These are phyloP conservation scores for Crambe crambe DNA, from an alignment of 37 sponge, comb jelly and placozoan species.

Conservation along the genomic window DNA sequence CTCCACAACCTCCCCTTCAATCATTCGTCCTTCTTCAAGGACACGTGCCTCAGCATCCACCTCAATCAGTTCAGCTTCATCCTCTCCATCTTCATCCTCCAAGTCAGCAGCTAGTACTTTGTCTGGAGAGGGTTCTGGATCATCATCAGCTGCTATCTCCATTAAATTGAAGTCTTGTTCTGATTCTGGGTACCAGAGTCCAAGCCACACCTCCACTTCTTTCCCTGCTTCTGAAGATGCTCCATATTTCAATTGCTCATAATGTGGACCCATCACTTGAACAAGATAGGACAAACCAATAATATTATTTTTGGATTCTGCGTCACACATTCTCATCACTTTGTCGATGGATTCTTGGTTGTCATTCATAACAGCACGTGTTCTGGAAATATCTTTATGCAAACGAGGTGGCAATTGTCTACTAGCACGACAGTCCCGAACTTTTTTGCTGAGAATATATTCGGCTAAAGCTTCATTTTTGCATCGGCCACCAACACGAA, in stretches of 20 bases:
- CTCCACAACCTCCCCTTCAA: slow-evolving; percentile 64
- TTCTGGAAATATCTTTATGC: background rate
- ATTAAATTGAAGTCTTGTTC: background rate
- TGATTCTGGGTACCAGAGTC: slow-evolving; percentile 43
- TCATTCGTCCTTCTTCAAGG: slow-evolving; percentile 56
- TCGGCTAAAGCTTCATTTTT: slow-evolving; percentile 69
- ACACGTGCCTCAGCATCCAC: slow-evolving; percentile 69
- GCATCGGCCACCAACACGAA: slow-evolving; percentile 87
- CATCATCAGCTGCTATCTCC: background rate
- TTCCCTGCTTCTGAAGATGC: slow-evolving; percentile 28
- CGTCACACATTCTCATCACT: background rate
- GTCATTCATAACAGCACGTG: background rate
- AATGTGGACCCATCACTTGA: slow-evolving; percentile 7
- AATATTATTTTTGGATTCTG: background rate
- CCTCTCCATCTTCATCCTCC: background rate
- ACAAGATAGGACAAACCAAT: background rate
- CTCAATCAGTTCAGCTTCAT: slow-evolving; percentile 14
- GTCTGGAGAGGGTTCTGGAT: background rate
- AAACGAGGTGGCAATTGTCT: slow-evolving; percentile 11
- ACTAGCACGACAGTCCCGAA: background rate
- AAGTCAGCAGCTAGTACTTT: background rate
- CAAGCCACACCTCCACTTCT: slow-evolving; percentile 68
- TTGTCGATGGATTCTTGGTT: background rate
- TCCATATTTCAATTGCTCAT: background rate
- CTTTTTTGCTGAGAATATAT: slow-evolving; percentile 34